Conservation (phyloP, 2,888 invertebrate genomes). For the Aphodius sticticus region DNA sequence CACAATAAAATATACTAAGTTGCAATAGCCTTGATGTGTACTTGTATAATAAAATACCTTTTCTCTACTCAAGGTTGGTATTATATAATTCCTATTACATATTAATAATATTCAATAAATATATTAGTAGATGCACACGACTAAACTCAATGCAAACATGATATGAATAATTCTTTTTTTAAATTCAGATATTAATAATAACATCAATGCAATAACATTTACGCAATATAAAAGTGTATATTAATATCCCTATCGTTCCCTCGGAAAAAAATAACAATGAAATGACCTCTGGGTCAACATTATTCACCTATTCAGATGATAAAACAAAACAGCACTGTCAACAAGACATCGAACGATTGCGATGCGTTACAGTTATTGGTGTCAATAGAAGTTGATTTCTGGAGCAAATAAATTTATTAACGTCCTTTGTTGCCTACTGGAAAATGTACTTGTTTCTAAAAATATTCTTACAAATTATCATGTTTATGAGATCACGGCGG, state of each 20-base stretch:
- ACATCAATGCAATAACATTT: background rate
- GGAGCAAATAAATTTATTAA: background rate
- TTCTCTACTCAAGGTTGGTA: background rate
- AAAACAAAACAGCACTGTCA: background rate
- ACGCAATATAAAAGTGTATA: background rate
- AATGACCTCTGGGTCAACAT: background rate
- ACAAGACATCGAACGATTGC: background rate
- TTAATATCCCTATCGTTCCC: background rate
- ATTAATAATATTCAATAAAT: background rate
- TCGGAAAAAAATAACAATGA: background rate
- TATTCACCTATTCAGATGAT: too few relatives aligned
- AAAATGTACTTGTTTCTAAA: background rate
- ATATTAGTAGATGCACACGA: background rate
- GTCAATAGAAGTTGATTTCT: background rate
- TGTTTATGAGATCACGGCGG: background rate
- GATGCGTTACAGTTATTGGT: background rate
- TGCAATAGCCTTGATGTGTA: background rate
- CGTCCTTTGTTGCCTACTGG: slow-evolving; percentile 4
- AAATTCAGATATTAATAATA: background rate
- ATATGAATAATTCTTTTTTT: too few relatives aligned
- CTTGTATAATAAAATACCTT: background rate
- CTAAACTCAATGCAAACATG: too few relatives aligned
- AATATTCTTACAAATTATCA: background rate
- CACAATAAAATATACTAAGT: too few relatives aligned
- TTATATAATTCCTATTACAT: too few relatives aligned